Evolutionary conservation across 2,113 vertebrate genomes (phyloP).

Genomic region (Oncorhynchus nerka): DNA sequence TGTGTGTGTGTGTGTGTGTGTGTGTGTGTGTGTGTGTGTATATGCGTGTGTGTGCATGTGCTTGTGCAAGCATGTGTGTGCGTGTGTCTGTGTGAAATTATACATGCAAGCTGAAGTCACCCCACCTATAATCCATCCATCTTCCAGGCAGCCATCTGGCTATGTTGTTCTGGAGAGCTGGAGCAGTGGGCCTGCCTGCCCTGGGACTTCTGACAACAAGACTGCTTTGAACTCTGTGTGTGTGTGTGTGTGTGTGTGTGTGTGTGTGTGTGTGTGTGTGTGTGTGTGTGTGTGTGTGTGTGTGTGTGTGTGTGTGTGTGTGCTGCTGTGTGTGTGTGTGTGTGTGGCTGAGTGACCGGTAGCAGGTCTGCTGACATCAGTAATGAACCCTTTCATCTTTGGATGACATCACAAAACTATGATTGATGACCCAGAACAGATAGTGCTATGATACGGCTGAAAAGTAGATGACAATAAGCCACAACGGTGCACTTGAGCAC

Average conservation of each 20-base stretch:
- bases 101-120: conserved; percentile 65
- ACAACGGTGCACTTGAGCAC: conserved; percentile 51
- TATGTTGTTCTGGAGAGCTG: conserved; percentile 62
- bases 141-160: conserved; percentile 79
- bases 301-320: conserved; percentile 11
- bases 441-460: conserved; percentile 51
- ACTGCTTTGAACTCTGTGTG: conserved; percentile 38
- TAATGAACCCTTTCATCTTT: conserved; percentile 51
- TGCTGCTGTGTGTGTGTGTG: too few relatives aligned
- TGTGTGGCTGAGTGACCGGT: conserved; percentile 49
- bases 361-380: conserved; percentile 35
- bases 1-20: not conserved
- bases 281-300: not conserved
- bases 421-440: conserved; percentile 72
- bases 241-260: conserved; percentile 18
- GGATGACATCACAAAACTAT: conserved; percentile 63
- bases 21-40: not conserved
- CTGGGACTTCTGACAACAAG: conserved; percentile 31
- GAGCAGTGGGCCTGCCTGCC: conserved; percentile 47
- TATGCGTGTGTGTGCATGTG: conserved; percentile 31
- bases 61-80: conserved; percentile 44
- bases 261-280: not conserved
- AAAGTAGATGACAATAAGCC: conserved; percentile 51
- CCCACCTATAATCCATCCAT: conserved; percentile 78
- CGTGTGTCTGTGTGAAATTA: conserved; percentile 61